Conservation (phyloP, 2,888 invertebrate species). For the Aspidiotus rigidus region DNA sequence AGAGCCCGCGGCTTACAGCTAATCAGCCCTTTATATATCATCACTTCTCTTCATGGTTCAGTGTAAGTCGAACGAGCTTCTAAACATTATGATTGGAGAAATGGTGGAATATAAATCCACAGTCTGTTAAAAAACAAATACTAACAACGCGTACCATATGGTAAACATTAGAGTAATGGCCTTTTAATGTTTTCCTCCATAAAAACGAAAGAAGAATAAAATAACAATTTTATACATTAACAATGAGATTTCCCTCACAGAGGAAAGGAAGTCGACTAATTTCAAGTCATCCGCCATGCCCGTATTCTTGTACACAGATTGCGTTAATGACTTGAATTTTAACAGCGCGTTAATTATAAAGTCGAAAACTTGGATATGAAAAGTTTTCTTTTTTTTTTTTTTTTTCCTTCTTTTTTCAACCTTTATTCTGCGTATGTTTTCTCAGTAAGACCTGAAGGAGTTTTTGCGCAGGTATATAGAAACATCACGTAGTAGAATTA, state of each 20-base stretch:
- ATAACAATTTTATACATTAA: background rate
- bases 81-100: background rate
- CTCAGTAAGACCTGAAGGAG: too few species aligned
- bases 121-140: background rate
- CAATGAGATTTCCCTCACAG: background rate
- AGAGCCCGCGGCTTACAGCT: too few species aligned
- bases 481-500: too few species aligned
- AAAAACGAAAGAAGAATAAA: background rate
- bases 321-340: slow-evolving; percentile 4
- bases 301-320: background rate
- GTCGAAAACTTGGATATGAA: background rate
- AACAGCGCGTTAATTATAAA: slow-evolving; percentile 4
- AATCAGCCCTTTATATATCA: too few species aligned
- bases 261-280: background rate
- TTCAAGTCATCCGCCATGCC: background rate
- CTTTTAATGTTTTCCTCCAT: background rate
- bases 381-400: background rate
- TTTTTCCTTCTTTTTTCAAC: background rate
- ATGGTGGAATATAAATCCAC: background rate
- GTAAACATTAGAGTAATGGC: background rate
- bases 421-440: background rate
- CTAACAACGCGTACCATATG: background rate
- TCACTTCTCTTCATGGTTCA: background rate
- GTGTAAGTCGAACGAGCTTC: background rate
- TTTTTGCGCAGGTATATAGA: too few species aligned